Base-by-base conservation (phyloP, 2,797 vertebrate genomes). In the Acrossocheilus wenchowensis region DNA sequence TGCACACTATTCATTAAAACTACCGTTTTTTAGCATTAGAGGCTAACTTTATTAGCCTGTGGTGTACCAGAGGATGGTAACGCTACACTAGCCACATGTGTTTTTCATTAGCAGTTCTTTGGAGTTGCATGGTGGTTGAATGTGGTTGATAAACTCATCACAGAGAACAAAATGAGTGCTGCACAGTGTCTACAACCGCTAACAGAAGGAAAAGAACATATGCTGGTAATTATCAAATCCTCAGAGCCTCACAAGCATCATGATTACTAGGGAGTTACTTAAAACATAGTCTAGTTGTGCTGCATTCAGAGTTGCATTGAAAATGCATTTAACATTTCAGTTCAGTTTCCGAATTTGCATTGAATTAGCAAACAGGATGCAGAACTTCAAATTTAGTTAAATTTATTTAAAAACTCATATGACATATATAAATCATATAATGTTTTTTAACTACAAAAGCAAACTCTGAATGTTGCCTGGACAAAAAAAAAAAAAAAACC, bases 61-160 rank as follows among this genome's bases (percentile, higher is more conserved):
- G 54, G 81, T 86, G 72, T 74, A 62, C 72, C 79, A 34, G 41
- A 85, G 64, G 30, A 64, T 69, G 78, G 64, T 72, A 78, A 88
- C 43, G 50, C 79, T 82, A 30, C 72, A 21, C 34, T 81, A 64
- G 48, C 19, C 48, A 41, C 57, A 86, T 82, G 79, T 86, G 82
- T 79, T 75, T 21, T 45, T 88, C 82, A 87, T 89, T 87, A 89
- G 48, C 69, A 78, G 14, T 21, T 66, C 43, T 85, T 64, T 81
- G 36, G 82, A 73, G 68, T 43, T 73, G 87, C 72, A 68, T 82
- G 54, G 82, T 54, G 79, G 79, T 60, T 88, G 82, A 26, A 66
- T 50, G 45, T 66, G 64, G 43, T 48, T 62, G 69, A 89, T 77
- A 60, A 69, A 69, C 21, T 48, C 15, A 41, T 66, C 60, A 60